A percentile compares a stretch with the other conserved stretches of the same genome.
phyloP scores from a whole-genome alignment of 2,113 vertebrate species.

The Scartelaos histophorus region DNA sequence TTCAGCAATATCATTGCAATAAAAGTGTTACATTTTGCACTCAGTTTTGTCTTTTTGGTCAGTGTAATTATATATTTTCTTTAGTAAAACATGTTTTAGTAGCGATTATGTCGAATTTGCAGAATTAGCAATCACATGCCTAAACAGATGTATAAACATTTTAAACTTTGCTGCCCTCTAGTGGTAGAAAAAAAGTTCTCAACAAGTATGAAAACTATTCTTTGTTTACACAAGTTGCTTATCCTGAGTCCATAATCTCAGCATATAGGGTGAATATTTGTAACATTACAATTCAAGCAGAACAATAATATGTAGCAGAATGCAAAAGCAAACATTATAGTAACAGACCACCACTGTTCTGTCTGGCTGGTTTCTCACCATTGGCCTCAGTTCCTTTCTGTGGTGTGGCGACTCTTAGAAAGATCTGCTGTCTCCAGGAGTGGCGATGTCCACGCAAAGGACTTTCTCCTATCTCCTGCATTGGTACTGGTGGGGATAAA shows the following conservation, averaged over 20 bases:
- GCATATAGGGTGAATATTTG: neutral
- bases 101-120: no score
- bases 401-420: constrained; percentile 94
- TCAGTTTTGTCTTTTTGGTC: no score
- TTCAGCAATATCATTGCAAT: no score
- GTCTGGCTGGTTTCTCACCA: constrained; percentile 65
- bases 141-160: no score
- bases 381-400: constrained; percentile 86
- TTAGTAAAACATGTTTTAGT: no score
- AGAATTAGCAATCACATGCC: no score
- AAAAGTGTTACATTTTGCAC: no score
- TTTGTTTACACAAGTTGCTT: constrained; percentile 8
- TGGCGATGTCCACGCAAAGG: constrained; percentile 85
- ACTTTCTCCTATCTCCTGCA: constrained; percentile 64
- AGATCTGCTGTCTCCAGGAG: constrained; percentile 98
- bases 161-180: neutral
- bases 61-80: no score
- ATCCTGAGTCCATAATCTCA: neutral
- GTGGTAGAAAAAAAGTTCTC: neutral
- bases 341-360: neutral
- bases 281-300: constrained; percentile 6
- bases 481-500: constrained; percentile 71
- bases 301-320: neutral
- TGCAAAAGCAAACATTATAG: no score
- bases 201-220: neutral